phyloP scores from a whole-genome alignment of 2,113 vertebrate genomes.

The Bufo gargarizans region DNA sequence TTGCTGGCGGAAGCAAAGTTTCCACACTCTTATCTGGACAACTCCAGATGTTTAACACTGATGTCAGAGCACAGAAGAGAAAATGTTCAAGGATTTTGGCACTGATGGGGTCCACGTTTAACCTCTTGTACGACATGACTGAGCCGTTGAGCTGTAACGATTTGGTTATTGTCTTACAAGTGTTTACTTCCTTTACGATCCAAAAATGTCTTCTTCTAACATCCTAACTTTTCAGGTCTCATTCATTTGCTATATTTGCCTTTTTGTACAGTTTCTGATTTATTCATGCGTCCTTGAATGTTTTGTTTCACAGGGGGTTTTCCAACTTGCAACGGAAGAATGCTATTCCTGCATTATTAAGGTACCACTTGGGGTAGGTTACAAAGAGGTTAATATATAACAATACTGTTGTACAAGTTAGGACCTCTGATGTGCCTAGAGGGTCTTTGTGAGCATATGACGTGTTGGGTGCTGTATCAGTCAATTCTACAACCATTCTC shows the following conservation, averaged over 20 bases:
- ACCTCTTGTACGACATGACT: constrained; percentile 23
- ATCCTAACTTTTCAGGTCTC: constrained; percentile 12
- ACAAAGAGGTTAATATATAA: background rate
- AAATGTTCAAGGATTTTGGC: constrained; percentile 56
- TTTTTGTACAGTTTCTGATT: background rate
- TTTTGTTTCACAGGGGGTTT: constrained; percentile 32
- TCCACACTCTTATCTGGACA: constrained; percentile 49
- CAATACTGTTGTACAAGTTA: background rate
- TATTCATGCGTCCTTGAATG: constrained; percentile 21
- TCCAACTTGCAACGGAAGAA: constrained; percentile 8
- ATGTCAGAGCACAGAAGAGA: constrained; percentile 36
- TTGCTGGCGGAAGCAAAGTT: constrained; percentile 38
- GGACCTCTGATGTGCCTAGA: too few species aligned
- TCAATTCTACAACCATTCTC: background rate
- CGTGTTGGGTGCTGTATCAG: background rate
- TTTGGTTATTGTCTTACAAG: constrained; percentile 45
- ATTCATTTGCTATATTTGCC: constrained; percentile 34
- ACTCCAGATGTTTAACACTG: constrained; percentile 52
- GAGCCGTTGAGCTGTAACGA: background rate
- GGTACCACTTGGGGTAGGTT: background rate
- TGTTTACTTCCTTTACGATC: constrained; percentile 37
- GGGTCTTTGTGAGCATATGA: too few species aligned
- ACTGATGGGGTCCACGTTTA: constrained; percentile 25
- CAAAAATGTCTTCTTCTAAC: background rate
- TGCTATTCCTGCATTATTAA: constrained; percentile 6